A percentile compares a stretch with the other conserved stretches of the same genome.
phyloP scores from a whole-genome alignment of 2,888 invertebrate species.

The Lepidocyrtinus sp. region DNA sequence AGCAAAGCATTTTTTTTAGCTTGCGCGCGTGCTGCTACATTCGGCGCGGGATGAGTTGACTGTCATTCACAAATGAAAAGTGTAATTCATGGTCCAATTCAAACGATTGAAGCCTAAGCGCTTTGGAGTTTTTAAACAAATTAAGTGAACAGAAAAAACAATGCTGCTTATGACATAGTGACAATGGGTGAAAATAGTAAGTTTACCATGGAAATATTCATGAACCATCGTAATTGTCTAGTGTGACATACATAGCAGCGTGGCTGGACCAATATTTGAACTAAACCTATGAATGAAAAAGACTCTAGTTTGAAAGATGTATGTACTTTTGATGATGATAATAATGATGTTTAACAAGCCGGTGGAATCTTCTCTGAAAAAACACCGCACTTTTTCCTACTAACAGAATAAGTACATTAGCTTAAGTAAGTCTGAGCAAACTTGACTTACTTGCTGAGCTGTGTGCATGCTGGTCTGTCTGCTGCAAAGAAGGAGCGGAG shows the following conservation, averaged over 20 bases:
- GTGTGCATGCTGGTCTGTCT: constrained; percentile 41
- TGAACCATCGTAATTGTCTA: too few relatives aligned
- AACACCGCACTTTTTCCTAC: background rate
- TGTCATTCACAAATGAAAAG: background rate
- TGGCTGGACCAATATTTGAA: too few relatives aligned
- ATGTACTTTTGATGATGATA: constrained; percentile 36
- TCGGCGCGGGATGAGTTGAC: background rate
- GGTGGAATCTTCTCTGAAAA: constrained; percentile 32
- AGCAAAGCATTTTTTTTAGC: too few relatives aligned
- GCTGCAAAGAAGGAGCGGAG: constrained; percentile 40
- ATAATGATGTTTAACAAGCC: constrained; percentile 45
- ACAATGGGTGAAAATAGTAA: too few relatives aligned
- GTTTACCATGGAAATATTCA: too few relatives aligned
- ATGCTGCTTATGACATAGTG: too few relatives aligned
- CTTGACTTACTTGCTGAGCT: constrained; percentile 21
- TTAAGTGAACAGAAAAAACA: too few relatives aligned
- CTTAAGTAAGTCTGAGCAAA: constrained; percentile 20
- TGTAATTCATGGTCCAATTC: constrained; percentile 1
- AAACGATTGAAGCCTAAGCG: too few relatives aligned
- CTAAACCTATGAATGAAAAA: constrained; percentile 23
- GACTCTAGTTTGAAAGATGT: constrained; percentile 20
- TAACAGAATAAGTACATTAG: background rate
- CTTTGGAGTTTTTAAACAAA: too few relatives aligned
- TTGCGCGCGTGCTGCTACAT: too few relatives aligned
- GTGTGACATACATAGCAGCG: background rate